These are phyloP conservation scores for Prunella strophiata DNA, from an alignment of 2,797 vertebrate species.

Conservation along the genomic window DNA sequence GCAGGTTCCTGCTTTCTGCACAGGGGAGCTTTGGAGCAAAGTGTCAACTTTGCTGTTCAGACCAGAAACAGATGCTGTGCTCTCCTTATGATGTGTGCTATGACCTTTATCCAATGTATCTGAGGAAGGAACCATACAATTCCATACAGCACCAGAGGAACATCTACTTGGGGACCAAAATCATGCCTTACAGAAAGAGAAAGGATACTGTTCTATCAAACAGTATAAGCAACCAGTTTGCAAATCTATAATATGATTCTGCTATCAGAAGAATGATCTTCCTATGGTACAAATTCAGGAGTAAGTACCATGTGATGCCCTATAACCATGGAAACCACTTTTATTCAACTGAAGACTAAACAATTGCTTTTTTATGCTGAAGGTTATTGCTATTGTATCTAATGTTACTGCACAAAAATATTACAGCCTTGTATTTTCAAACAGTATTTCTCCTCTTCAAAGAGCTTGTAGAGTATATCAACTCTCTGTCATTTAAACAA, in stretches of 20 bases:
- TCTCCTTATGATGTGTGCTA: background rate
- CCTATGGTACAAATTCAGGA: background rate
- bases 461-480: background rate
- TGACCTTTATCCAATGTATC: background rate
- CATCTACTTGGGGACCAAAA: background rate
- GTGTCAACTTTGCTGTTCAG: background rate
- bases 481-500: conserved; percentile 29
- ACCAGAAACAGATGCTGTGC: background rate
- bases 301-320: background rate
- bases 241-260: background rate
- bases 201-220: background rate
- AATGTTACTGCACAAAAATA: background rate
- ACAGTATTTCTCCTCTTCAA: background rate
- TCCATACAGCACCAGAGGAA: background rate
- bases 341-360: conserved; percentile 3
- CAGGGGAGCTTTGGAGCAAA: background rate
- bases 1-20: background rate
- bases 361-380: background rate
- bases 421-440: background rate
- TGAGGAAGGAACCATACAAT: background rate
- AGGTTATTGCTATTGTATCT: background rate
- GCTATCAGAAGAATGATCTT: background rate
- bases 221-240: background rate
- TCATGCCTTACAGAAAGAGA: background rate
- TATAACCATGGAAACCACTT: conserved; percentile 14